Base-by-base conservation (phyloP, 2,888 invertebrate genomes). In the Cordilura impudica region DNA sequence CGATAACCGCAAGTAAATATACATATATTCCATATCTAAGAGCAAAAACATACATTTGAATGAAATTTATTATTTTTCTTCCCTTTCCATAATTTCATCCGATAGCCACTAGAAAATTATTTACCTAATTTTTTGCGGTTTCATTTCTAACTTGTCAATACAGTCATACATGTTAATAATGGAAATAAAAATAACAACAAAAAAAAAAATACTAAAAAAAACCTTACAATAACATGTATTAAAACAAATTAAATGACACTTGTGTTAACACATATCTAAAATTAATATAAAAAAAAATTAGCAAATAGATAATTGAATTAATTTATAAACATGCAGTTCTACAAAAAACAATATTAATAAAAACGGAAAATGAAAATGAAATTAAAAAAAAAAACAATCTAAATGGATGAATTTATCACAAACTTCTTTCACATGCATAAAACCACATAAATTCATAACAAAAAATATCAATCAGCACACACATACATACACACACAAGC, bases 241-340 rank as follows among this genome's bases (percentile, higher is more conserved):
- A 58, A 71, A 76, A 51, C 14, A 65, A 61, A 72, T 61, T 72
- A 75, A 67, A 54, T 71, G 75, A 75, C 79, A 79, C 75, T 79
- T 79, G 75, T 79, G 79, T 79, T 79, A 75, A 79, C 71, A 79
- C 79, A 79, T 75, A 79, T 79, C 79, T 75, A 75, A 79, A 75
- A 29, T 47, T 16, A 21, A 51, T 49, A 14, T 49, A 51, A n/a
- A 66, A 60, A 63, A 66, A 67, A 74, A 67, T 74, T 74, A 74
- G 60, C 63, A 70, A 74, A 75, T 79, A 79, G 70, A 61, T 79
- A 79, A 72, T 71, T 71, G 66, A 79, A 79, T 75, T 71, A 75
- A 75, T 71, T 77, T 79, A 71, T 70, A 69, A 70, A 66, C 65
- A 69, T 69, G 72, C 65, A 76, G 77, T 77, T 74, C 66, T 72